These are phyloP conservation scores for Microctenopoma lineatum DNA, from an alignment of 2,797 vertebrate genomes.

Conservation along the genomic window DNA sequence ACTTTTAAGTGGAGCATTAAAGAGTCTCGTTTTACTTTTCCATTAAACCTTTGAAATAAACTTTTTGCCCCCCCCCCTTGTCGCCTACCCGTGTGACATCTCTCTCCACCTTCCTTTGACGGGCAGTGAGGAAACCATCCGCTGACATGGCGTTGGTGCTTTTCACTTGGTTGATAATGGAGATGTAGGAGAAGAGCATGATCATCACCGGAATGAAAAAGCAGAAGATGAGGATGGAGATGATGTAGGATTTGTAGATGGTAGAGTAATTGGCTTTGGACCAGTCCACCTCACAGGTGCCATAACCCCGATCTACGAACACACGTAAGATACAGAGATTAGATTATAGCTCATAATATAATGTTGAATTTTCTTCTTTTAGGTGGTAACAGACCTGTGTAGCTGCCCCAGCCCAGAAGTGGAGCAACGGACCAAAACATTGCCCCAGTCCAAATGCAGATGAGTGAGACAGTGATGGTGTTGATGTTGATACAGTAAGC, in stretches of 20 bases:
- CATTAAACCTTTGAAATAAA: conserved; percentile 13
- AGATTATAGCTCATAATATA: background rate
- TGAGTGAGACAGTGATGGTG: conserved; percentile 83
- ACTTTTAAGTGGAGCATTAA: conserved; percentile 34
- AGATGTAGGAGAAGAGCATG: conserved; percentile 87
- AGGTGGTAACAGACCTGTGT: conserved; percentile 84
- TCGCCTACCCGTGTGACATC: conserved; percentile 84
- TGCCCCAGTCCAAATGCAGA: conserved; percentile 89
- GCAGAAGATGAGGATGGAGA: conserved; percentile 90
- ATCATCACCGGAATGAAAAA: conserved; percentile 87
- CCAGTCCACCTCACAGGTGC: conserved; percentile 92
- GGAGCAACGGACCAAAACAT: conserved; percentile 91
- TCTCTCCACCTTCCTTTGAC: conserved; percentile 87
- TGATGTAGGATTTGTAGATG: conserved; percentile 89
- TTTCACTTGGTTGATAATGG: conserved; percentile 91
- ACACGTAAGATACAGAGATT: conserved; percentile 10
- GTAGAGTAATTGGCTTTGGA: conserved; percentile 92
- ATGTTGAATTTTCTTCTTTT: background rate
- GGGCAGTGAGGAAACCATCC: conserved; percentile 80
- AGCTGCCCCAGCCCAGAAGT: conserved; percentile 92
- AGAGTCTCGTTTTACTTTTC: conserved; percentile 21
- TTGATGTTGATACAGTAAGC: conserved; percentile 86
- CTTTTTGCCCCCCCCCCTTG: background rate
- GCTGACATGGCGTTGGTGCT: conserved; percentile 85
- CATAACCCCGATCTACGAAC: conserved; percentile 86